Conservation (phyloP, 2,888 invertebrate genomes). For the Pollenia angustigena region DNA sequence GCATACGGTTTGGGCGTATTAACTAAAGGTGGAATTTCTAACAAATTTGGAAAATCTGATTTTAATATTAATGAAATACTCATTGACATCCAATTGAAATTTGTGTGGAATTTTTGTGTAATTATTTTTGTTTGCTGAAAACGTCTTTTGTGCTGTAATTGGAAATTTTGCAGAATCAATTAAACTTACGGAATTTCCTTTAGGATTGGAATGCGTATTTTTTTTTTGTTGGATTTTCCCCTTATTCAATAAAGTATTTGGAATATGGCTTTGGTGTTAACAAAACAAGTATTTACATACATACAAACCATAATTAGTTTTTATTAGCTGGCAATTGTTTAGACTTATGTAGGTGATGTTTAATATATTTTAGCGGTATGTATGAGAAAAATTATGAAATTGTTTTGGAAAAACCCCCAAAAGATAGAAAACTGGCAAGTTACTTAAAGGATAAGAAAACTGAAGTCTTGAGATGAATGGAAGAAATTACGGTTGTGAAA, state of each 20-base stretch:
- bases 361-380: not conserved
- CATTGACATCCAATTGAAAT: slow-evolving; percentile 58
- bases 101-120: not conserved
- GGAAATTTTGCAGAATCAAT: slow-evolving; percentile 20
- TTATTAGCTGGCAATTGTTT: not conserved
- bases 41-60: slow-evolving; percentile 56
- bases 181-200: slow-evolving; percentile 26
- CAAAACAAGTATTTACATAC: slow-evolving; percentile 42
- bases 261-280: not conserved
- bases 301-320: slow-evolving; percentile 45
- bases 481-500: too few relatives aligned
- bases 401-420: slow-evolving; percentile 20
- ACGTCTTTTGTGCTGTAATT: slow-evolving; percentile 3
- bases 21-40: slow-evolving; percentile 69
- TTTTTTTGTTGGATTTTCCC: slow-evolving; percentile 10
- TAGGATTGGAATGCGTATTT: not conserved
- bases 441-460: too few relatives aligned
- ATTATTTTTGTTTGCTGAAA: not conserved
- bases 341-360: slow-evolving; percentile 10
- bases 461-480: too few relatives aligned
- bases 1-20: slow-evolving; percentile 40
- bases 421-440: not conserved
- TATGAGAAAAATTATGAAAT: not conserved
- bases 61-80: slow-evolving; percentile 60
- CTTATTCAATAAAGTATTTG: not conserved